Base-by-base conservation (phyloP, 2,888 invertebrate genomes). In the Campaea margaritaria region DNA sequence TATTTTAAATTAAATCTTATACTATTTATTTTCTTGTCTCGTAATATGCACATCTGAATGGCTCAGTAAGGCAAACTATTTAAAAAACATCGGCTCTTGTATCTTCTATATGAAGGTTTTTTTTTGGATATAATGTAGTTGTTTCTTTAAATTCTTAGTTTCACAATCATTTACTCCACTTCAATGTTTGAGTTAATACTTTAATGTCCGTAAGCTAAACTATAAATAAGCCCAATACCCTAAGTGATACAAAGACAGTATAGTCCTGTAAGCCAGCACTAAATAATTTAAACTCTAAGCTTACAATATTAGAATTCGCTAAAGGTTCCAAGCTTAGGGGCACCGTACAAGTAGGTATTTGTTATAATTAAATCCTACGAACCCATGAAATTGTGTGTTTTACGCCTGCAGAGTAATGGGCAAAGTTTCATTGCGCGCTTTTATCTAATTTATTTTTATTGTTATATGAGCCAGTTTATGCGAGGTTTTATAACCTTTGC, bases 391-490 rank as follows among this genome's bases (percentile, higher is more conserved):
- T 85, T 81, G 82, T 81, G 71, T 82, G 85, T 85, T 89, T 87
- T 82, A 86, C 79, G 82, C 77, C 73, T 78, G 72, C 68, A 66
- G 76, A 75, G 82, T 89, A 89, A 91, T 84, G 86, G 84, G 74
- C 76, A 79, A 89, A 89, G 89, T 90, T 91, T 86, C 86, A 89
- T 87, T 88, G 87, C 83, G 79, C 82, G 90, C 87, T 89, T 89
- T 88, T 86, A 86, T 89, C 86, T 90, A 86, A 90, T 91, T 89
- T 91, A 89, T 88, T 90, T 90, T 91, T 90, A 91, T 85, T 85
- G 88, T 88, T 89, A 81, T 85, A 87, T 87, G 83, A 85, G 80
- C 74, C 83, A 73, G 82, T 87, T 88, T 86, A 89, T 83, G 87
- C 76, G 71, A 74, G 76, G 75, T 87, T 89, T 88, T 87, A 89